Conservation (phyloP, 2,888 invertebrate genomes). For the Sepioteuthis lessoniana region DNA sequence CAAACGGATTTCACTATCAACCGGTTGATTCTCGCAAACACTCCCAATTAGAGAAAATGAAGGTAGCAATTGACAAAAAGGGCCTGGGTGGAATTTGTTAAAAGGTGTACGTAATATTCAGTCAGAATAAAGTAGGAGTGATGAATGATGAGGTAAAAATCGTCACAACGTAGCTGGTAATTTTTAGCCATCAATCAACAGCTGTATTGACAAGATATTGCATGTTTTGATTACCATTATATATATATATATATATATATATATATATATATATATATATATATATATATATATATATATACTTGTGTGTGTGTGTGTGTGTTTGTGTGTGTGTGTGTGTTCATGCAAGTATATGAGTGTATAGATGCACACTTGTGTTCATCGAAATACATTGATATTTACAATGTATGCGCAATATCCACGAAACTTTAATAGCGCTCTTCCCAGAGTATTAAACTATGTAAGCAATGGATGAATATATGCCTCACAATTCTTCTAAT, state of each 20-base stretch:
- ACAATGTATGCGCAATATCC: neutral
- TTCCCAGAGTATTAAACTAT: neutral
- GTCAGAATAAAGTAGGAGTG: too few relatives aligned
- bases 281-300: slow-evolving; percentile 36
- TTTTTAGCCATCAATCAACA: too few relatives aligned
- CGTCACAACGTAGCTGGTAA: too few relatives aligned
- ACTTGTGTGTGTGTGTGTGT: neutral
- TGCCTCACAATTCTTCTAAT: neutral
- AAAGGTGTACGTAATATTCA: too few relatives aligned
- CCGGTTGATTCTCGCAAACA: too few relatives aligned
- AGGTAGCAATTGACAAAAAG: too few relatives aligned
- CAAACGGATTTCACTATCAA: too few relatives aligned
- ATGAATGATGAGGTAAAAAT: too few relatives aligned
- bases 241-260: slow-evolving; percentile 41
- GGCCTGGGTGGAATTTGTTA: too few relatives aligned
- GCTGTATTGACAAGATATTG: too few relatives aligned
- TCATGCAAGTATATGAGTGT: neutral
- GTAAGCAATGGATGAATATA: neutral
- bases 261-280: slow-evolving; percentile 25
- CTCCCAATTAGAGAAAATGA: too few relatives aligned
- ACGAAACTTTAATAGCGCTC: neutral
- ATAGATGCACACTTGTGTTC: neutral
- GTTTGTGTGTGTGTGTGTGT: neutral
- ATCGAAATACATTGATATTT: neutral
- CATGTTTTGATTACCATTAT: neutral